Conservation (phyloP, 2,113 vertebrate genomes). For the Pygoscelis antarcticus region DNA sequence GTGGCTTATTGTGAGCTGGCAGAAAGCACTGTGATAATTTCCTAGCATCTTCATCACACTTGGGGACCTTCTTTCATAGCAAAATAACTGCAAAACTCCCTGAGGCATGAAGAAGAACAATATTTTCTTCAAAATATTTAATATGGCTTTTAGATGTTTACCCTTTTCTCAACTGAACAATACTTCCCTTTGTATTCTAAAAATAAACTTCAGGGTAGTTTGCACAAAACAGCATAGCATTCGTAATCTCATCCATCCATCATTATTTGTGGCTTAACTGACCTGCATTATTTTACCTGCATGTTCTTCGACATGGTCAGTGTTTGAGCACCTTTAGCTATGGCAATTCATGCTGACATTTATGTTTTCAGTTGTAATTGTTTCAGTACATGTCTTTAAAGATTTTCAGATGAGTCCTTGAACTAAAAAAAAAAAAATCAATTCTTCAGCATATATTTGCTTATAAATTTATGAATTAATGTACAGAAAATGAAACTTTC, state of each 20-base stretch:
- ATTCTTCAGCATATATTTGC: neutral
- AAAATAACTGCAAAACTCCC: neutral
- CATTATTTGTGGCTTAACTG: neutral
- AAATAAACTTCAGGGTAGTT: neutral
- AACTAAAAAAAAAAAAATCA: neutral
- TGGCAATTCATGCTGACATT: neutral
- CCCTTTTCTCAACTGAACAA: neutral
- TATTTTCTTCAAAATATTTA: neutral
- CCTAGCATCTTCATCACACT: neutral
- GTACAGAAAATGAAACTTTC: neutral
- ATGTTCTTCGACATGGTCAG: neutral
- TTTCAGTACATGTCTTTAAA: neutral
- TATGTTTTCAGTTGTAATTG: neutral
- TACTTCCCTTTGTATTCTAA: neutral
- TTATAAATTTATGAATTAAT: neutral
- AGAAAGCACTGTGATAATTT: conserved; percentile 10
- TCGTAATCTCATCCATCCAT: neutral
- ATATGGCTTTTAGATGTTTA: neutral
- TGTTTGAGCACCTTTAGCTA: neutral
- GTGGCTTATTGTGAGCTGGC: neutral
- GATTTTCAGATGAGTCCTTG: neutral
- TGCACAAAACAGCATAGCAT: neutral
- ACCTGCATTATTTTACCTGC: neutral
- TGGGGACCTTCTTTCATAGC: neutral
- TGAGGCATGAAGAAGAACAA: neutral